These are phyloP conservation scores for Acromyrmex heyeri DNA, from an alignment of 1,140 invertebrate genomes.

Conservation along the genomic window DNA sequence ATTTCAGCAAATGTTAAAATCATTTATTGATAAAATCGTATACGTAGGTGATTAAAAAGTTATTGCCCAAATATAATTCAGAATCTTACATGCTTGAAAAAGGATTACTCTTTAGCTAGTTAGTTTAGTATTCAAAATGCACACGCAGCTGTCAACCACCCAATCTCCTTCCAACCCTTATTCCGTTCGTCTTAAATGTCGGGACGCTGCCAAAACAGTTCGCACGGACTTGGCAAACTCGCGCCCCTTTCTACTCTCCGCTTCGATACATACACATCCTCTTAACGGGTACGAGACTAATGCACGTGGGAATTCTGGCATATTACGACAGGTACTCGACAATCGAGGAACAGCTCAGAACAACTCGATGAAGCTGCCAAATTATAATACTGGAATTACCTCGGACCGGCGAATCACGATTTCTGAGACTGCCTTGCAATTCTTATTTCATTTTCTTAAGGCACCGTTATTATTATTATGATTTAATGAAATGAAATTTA, in stretches of 20 bases:
- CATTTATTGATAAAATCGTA: background rate
- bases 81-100: background rate
- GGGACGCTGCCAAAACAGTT: conserved; percentile 50
- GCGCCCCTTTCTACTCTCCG: background rate
- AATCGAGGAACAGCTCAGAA: conserved; percentile 58
- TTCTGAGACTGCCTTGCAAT: background rate
- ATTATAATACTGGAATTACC: conserved; percentile 68
- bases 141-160: conserved; percentile 22
- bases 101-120: background rate
- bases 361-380: conserved; percentile 67
- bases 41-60: background rate
- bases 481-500: background rate
- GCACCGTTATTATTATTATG: background rate
- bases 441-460: background rate
- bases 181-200: conserved; percentile 38
- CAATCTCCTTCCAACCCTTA: conserved; percentile 35
- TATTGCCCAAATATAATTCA: background rate
- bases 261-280: conserved; percentile 61
- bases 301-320: conserved; percentile 74
- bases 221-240: conserved; percentile 49
- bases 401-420: conserved; percentile 51
- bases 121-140: background rate
- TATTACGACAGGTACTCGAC: conserved; percentile 67
- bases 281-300: conserved; percentile 70
- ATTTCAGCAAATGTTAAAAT: background rate